Evolutionary conservation across 2,113 vertebrate species (phyloP), one percentile per base, ranked within the genome.

Genomic region (Blennius ocellaris): DNA sequence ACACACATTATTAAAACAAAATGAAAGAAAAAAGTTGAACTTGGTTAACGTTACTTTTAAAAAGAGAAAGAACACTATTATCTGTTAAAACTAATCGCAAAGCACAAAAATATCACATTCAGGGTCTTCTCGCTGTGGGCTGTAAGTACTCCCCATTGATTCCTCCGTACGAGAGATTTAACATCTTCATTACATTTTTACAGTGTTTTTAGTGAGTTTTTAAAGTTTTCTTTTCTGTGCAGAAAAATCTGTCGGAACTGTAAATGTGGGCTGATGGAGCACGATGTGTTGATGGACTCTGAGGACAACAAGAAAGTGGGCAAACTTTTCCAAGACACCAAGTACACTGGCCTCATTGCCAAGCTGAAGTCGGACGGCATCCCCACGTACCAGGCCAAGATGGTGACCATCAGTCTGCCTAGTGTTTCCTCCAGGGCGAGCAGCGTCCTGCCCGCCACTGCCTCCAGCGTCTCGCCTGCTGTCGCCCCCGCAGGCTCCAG

Each of bases 191-290:
- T 30, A 30, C 4, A 30, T 4, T 30, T 30, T 30, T 2, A 30
- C 21, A 30, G 21, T n/a, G n/a, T n/a, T n/a, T n/a, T n/a, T 8
- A 55, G 10, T 8, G 7, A 48, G 51, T 57, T 14, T 14, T 14
- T 48, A 7, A 1, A 14, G 11, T 50, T 7, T 74, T 5, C 12
- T 50, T 7, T 74, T 5, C 6, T 68, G 83, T 76, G 58, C 85
- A 99, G 98, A 84, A 99, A 99, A 90, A 96, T 99, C 90, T 99
- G 98, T 56, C 91, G 97, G 38, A 99, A 99, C 87, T 99, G 98
- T 81, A 99, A 98, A 73, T 99, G 98, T 68, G 96, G 97, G 11
- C 93, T 97, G 61, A 91, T 97, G 52, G 97, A 99, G 30, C 98
- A 99, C 12, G 96, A 99, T 52, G 93, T 99, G 79, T 89, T 94